Evolutionary conservation across 2,888 invertebrate genomes (phyloP).

Genomic region (Smittia aterrima): DNA sequence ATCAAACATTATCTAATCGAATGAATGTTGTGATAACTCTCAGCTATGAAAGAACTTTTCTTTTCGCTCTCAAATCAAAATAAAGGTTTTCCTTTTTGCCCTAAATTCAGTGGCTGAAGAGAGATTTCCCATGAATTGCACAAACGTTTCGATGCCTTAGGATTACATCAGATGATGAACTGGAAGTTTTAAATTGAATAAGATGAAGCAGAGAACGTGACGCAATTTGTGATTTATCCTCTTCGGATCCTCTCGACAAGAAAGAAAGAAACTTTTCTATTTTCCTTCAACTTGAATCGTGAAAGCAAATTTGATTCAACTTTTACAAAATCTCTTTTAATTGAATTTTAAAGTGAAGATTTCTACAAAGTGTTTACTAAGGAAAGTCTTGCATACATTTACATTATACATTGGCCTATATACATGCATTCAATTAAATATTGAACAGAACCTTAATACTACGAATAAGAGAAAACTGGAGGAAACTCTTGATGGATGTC

Average conservation of each 20-base stretch:
- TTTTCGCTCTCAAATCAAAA: not conserved
- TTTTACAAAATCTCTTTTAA: slow-evolving; percentile 31
- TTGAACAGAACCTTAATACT: slow-evolving; percentile 4
- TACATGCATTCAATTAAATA: slow-evolving; percentile 10
- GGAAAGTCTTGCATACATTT: not conserved
- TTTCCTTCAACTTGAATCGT: not conserved
- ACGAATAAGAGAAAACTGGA: not conserved
- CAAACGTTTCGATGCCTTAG: too few relatives aligned
- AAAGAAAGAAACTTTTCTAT: not conserved
- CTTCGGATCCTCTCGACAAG: not conserved
- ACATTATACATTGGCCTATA: slow-evolving; percentile 40
- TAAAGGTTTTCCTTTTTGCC: not conserved
- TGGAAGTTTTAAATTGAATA: too few relatives aligned
- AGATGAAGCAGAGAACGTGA: too few relatives aligned
- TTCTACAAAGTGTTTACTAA: slow-evolving; percentile 13
- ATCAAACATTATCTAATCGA: slow-evolving; percentile 15
- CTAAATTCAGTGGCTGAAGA: not conserved
- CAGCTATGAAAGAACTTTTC: too few relatives aligned
- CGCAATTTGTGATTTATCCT: too few relatives aligned
- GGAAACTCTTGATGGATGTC: not conserved
- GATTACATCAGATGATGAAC: too few relatives aligned
- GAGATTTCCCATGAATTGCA: not conserved
- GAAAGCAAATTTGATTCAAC: not conserved
- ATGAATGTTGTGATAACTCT: slow-evolving; percentile 35
- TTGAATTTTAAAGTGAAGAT: slow-evolving; percentile 28